Conservation (phyloP, 1,140 invertebrate species). For the Andrena cerasifolii region DNA sequence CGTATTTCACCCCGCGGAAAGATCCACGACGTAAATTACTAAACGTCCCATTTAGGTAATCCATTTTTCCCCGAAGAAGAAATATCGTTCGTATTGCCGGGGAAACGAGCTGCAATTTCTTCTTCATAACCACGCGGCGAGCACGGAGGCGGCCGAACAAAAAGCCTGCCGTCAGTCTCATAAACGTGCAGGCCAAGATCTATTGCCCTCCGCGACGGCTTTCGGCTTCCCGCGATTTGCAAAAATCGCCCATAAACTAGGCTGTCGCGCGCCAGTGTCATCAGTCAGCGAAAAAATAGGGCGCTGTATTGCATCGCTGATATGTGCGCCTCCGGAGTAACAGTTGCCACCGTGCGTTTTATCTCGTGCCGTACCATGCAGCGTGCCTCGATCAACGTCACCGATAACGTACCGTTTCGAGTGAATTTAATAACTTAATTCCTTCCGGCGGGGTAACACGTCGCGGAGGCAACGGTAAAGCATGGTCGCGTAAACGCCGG, state of each 20-base stretch:
- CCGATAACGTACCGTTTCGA: background rate
- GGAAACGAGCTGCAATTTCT: background rate
- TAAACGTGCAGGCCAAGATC: constrained; percentile 25
- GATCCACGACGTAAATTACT: background rate
- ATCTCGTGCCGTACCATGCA: too few relatives aligned
- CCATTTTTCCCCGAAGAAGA: background rate
- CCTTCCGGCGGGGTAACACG: too few relatives aligned
- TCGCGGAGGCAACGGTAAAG: too few relatives aligned
- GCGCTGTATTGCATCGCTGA: constrained; percentile 4
- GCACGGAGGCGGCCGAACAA: background rate
- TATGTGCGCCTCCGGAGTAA: background rate
- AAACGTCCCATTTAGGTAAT: background rate
- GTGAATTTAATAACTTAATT: background rate
- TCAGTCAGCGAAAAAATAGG: constrained; percentile 44
- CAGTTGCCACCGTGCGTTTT: background rate
- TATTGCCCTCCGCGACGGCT: constrained; percentile 10
- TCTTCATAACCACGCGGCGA: background rate
- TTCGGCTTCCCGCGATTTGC: constrained; percentile 15
- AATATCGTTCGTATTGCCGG: background rate
- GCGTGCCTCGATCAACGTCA: constrained; percentile 15
- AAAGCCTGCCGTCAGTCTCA: constrained; percentile 1
- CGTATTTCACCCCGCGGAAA: background rate
- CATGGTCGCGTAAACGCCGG: too few relatives aligned
- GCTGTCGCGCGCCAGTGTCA: constrained; percentile 34
- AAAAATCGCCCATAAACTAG: constrained; percentile 40